These are phyloP conservation scores for Canis aureus DNA, from an alignment of 2,113 vertebrate genomes.

Conservation along the genomic window DNA sequence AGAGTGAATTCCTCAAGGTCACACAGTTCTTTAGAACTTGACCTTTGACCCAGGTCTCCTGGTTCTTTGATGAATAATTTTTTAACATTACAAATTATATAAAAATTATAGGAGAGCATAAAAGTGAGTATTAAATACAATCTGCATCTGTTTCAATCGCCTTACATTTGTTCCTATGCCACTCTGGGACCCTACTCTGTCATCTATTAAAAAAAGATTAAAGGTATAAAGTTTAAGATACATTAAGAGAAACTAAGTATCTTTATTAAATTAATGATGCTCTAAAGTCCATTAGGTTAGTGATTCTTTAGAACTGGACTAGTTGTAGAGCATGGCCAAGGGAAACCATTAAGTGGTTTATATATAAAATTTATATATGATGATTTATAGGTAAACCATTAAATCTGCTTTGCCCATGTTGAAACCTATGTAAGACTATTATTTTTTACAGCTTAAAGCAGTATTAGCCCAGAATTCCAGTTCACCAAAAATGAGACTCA, in stretches of 20 bases:
- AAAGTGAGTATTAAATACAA: background rate
- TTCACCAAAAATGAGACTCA: background rate
- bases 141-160: background rate
- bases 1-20: background rate
- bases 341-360: background rate
- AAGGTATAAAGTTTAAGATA: background rate
- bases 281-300: background rate
- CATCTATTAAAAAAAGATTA: background rate
- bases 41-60: background rate
- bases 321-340: background rate
- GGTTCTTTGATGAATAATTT: background rate
- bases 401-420: background rate
- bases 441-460: background rate
- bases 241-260: background rate
- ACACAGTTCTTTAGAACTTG: background rate
- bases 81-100: conserved; percentile 15
- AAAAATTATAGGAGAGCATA: background rate
- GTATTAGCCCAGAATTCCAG: background rate
- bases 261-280: background rate
- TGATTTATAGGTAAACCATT: background rate
- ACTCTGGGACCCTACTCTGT: background rate
- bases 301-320: background rate
- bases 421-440: background rate
- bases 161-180: background rate
- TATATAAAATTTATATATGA: background rate